phyloP scores from a whole-genome alignment of 1,140 invertebrate species.

The Cyclargus thomasi region DNA sequence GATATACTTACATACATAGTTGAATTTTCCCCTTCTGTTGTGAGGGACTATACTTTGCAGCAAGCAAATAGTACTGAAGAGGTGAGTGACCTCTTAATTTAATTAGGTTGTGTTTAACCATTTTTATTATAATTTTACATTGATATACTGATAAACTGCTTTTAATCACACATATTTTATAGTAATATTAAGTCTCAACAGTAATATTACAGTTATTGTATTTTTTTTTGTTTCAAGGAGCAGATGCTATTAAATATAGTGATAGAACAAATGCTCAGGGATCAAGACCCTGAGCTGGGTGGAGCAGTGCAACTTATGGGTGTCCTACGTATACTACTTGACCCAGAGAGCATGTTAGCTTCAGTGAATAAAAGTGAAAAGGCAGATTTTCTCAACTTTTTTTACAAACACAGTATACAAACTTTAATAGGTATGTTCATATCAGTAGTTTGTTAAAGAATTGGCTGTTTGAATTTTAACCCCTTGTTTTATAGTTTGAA shows the following conservation, averaged over 20 bases:
- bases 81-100: too few relatives aligned
- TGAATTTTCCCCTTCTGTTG: slow-evolving; percentile 97
- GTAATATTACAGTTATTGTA: too few relatives aligned
- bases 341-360: slow-evolving; percentile 99
- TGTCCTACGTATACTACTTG: slow-evolving; percentile 93
- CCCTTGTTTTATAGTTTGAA: too few relatives aligned
- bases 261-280: slow-evolving; percentile 96
- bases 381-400: slow-evolving; percentile 98
- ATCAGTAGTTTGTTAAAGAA: too few relatives aligned
- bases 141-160: too few relatives aligned
- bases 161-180: too few relatives aligned
- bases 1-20: slow-evolving; percentile 99
- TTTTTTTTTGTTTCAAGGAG: slow-evolving; percentile 78
- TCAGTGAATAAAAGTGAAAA: slow-evolving; percentile 97
- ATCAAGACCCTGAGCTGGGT: slow-evolving; percentile 92
- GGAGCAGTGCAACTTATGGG: slow-evolving; percentile 97
- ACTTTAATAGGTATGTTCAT: slow-evolving; percentile 86
- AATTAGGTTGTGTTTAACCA: too few relatives aligned
- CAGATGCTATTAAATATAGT: slow-evolving; percentile 97
- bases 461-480: too few relatives aligned
- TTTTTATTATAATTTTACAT: too few relatives aligned
- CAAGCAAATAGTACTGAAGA: slow-evolving; percentile 92
- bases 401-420: slow-evolving; percentile 98
- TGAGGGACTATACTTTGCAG: slow-evolving; percentile 96
- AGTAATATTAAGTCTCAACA: too few relatives aligned